Evolutionary conservation across 2,888 invertebrate species (phyloP).

Genomic region (Sarcophaga subvicina): DNA sequence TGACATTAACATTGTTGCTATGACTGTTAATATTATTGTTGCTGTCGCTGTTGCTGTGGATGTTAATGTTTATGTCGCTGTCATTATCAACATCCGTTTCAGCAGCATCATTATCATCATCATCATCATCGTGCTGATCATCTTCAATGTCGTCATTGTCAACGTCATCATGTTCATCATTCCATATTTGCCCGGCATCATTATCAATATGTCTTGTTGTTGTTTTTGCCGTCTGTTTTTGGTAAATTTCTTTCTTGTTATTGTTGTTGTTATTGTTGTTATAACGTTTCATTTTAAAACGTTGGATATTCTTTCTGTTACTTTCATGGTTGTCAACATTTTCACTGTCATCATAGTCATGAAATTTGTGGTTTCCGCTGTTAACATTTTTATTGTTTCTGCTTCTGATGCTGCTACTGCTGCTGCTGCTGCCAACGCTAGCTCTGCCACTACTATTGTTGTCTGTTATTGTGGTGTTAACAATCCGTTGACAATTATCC

Average conservation of each 20-base stretch:
- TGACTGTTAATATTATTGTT: background rate
- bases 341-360: constrained; percentile 57
- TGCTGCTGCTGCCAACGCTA: background rate
- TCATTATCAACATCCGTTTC: constrained; percentile 41
- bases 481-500: constrained; percentile 64
- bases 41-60: constrained; percentile 13
- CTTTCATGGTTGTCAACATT: constrained; percentile 44
- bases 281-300: constrained; percentile 34
- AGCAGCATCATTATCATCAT: constrained; percentile 12
- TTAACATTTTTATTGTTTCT: constrained; percentile 6
- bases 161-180: background rate
- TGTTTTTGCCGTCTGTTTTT: constrained; percentile 33
- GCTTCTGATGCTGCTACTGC: constrained; percentile 5
- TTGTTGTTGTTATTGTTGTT: constrained; percentile 66
- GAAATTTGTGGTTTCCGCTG: constrained; percentile 26
- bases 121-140: constrained; percentile 14
- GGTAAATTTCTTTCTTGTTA: constrained; percentile 47
- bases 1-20: no score
- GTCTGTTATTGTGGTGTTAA: constrained; percentile 56
- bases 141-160: background rate
- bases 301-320: constrained; percentile 32
- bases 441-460: constrained; percentile 4
- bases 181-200: constrained; percentile 7
- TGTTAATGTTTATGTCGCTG: constrained; percentile 55
- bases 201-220: constrained; percentile 38